Evolutionary conservation across 2,113 vertebrate genomes (phyloP), one percentile per base, ranked within the genome.

Genomic region (Mionectes macconnelli): DNA sequence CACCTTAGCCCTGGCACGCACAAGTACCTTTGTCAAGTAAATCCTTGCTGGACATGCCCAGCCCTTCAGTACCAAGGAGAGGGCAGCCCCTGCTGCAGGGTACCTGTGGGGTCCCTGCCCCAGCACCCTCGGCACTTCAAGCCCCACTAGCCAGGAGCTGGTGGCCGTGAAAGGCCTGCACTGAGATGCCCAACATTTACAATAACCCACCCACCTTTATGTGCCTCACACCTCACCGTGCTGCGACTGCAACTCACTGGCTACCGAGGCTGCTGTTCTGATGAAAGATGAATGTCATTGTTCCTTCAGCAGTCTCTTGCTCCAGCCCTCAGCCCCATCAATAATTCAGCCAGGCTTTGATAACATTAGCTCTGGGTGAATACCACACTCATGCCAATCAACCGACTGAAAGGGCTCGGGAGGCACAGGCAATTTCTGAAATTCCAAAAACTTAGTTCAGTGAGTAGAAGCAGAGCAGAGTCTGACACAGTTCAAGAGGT

Each of bases 311-410:
- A 87, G 66, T 25, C 66, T 57, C 56, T 68, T 67, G 40, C 45
- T 82, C 78, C 89, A 94, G 89, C 59, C 55, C 81, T 63, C 81
- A 82, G 28, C 69, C 70, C 59, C 37, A 84, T 87, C 93, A 93
- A 40, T 91, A 90, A 88, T 83, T 85, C 70, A 91, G 63, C 77
- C 89, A 90, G 82, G 57, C 72, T 88, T 66, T 3, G 6, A 24
- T 42, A 92, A 70, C 31, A 49, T 84, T 12, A 92, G 31, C 75
- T 62, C 55, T 44, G 78, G 57, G 69, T 66, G 74, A 85, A 57
- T 27, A 35, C 2, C 1, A 87, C 55, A 72, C 60, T 89, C n/a
- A 8, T 25, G 40, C 44, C 91, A 86, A 85, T 87, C 76, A 93
- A 83, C 78, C 79, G 81, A 11, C 70, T 93, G 87, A 83, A 94